phyloP scores from a whole-genome alignment of 2,888 invertebrate species.

The Watsonalla cultraria region DNA sequence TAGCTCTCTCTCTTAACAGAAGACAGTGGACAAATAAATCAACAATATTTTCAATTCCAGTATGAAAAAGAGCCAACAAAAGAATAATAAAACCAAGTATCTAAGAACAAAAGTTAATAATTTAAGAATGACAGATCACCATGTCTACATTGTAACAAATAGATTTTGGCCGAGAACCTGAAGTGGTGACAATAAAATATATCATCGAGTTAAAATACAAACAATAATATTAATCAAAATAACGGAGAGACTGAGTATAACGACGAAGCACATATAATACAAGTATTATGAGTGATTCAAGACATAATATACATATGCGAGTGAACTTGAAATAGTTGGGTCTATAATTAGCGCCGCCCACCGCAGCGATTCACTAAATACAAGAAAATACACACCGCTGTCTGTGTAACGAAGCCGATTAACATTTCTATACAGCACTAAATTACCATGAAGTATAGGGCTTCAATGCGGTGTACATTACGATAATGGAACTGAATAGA shows the following conservation, averaged over 20 bases:
- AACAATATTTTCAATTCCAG: no score
- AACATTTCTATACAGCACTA: background rate
- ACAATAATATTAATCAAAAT: background rate
- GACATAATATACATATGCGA: constrained; percentile 20
- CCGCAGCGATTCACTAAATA: constrained; percentile 29
- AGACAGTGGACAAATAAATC: no score
- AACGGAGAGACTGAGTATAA: no score
- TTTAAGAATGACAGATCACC: no score
- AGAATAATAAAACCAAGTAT: no score
- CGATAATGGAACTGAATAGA: no score
- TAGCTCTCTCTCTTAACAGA: no score
- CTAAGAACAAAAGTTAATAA: no score
- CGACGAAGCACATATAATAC: background rate
- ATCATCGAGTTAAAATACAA: background rate
- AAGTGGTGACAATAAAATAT: background rate
- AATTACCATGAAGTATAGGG: background rate
- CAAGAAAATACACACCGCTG: constrained; percentile 18
- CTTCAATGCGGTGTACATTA: background rate
- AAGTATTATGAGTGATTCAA: background rate
- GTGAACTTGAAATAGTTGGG: constrained; percentile 57
- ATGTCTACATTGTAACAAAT: background rate
- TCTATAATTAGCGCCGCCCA: constrained; percentile 44
- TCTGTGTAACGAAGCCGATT: constrained; percentile 13
- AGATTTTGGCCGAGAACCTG: background rate
- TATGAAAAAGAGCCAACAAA: no score